Base-by-base conservation (phyloP, 2,797 vertebrate genomes). In the Macroramphosus scolopax region DNA sequence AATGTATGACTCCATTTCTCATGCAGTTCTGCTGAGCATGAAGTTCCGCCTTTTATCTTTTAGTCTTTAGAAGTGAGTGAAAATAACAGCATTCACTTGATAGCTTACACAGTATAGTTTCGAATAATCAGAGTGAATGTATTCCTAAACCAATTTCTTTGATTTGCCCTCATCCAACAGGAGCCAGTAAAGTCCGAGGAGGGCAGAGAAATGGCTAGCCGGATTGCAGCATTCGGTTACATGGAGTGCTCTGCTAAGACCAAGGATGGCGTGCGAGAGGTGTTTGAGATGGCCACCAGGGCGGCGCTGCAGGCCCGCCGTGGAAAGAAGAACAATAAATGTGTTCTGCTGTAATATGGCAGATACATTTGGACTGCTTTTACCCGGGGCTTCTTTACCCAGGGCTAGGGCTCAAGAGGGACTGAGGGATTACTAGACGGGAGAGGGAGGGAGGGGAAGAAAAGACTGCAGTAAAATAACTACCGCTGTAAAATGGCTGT, bases 201-300 rank as follows among this genome's bases (percentile, higher is more conserved):
- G 77, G 96, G 93, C 40, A 86, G 95, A 76, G 96, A 98, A 55
- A 97, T 98, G 95, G 93, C 94, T 14, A 92, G 93, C 56, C 91
- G 94, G 61, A 98, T 98, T 14, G 91, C 92, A 17, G 95, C 96
- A 20, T 99, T 94, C 26, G 96, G 95, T 47, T 99, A 98, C 78
- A 98, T 99, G 96, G 96, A 99, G 82, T 99, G 96, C 82, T 98
- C 95, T 11, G 96, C 96, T 51, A 99, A 99, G 90, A 95, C 95
- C 67, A 96, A 98, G 92, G 96, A 98, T 18, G 95, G 96, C 17
- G 96, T 99, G 70, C 91, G 96, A 82, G 96, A 98, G 87, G 96
- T 98, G 85, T 99, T 98, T 55, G 96, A 99, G 89, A 95, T 98
- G 96, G 96, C 95, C 89, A 99, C 95, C 77, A 94, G 95, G 89